Evolutionary conservation across 2,888 invertebrate genomes (phyloP).

Genomic region (Cephus pulcher): DNA sequence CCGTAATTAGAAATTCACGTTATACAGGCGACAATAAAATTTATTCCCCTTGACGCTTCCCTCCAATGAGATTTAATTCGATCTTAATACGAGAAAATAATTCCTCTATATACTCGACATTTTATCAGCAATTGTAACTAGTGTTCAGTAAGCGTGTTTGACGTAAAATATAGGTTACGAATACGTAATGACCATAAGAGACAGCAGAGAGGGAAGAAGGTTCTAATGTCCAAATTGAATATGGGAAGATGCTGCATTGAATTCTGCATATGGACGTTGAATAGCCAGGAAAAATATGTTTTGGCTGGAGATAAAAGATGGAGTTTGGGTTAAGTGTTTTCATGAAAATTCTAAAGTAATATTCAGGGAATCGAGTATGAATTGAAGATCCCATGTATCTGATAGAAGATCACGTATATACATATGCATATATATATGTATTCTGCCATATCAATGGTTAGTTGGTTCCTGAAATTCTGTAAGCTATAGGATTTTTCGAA

Average conservation of each 20-base stretch:
- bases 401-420: background rate
- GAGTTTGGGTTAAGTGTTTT: conserved; percentile 46
- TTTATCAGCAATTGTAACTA: too few relatives aligned
- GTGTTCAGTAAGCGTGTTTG: conserved; percentile 42
- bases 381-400: background rate
- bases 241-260: conserved; percentile 41
- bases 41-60: background rate
- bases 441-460: background rate
- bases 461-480: too few relatives aligned
- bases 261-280: conserved; percentile 49
- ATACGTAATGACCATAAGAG: conserved; percentile 32
- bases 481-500: too few relatives aligned
- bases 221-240: conserved; percentile 26
- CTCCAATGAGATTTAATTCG: background rate
- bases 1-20: background rate
- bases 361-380: conserved; percentile 31
- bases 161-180: conserved; percentile 48
- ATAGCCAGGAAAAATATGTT: conserved; percentile 52
- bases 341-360: conserved; percentile 58
- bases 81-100: too few relatives aligned
- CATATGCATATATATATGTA: too few relatives aligned
- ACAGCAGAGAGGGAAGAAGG: background rate
- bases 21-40: background rate
- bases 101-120: too few relatives aligned
- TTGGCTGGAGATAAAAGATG: conserved; percentile 12